phyloP scores from a whole-genome alignment of 2,888 invertebrate species.

The Drosophila buzzatii region DNA sequence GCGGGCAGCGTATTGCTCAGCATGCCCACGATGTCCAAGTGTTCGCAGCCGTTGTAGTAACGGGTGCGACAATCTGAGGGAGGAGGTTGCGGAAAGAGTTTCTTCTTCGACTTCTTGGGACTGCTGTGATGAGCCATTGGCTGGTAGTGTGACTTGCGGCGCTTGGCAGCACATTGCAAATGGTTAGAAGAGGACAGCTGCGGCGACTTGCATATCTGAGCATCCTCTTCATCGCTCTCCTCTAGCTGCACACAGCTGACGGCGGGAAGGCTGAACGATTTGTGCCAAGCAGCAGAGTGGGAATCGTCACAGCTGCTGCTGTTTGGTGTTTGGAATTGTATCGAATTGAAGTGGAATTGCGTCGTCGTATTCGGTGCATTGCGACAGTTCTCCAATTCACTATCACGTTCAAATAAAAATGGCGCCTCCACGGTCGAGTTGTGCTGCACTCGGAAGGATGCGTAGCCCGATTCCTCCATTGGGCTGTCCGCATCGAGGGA shows the following conservation, averaged over 20 bases:
- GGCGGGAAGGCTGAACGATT: conserved; percentile 21
- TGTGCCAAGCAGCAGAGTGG: conserved; percentile 21
- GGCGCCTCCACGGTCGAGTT: conserved; percentile 76
- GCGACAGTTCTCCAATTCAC: conserved; percentile 65
- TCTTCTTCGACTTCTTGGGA: conserved; percentile 72
- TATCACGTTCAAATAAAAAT: conserved; percentile 63
- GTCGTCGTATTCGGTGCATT: conserved; percentile 54
- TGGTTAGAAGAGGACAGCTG: conserved; percentile 21
- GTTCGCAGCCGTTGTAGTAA: conserved; percentile 63
- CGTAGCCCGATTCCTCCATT: conserved; percentile 73
- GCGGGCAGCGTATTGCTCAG: conserved; percentile 57
- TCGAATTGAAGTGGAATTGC: conserved; percentile 16
- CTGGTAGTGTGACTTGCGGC: conserved; percentile 52
- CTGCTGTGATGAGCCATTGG: conserved; percentile 52
- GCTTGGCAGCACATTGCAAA: conserved; percentile 37
- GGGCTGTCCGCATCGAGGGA: conserved; percentile 46
- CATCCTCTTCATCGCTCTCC: conserved; percentile 23
- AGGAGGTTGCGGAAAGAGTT: conserved; percentile 51
- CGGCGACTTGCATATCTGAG: conserved; percentile 37
- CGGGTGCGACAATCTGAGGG: conserved; percentile 43
- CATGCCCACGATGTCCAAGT: conserved; percentile 63
- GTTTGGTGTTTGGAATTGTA: conserved; percentile 58
- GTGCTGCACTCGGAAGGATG: conserved; percentile 63
- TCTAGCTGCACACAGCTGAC: conserved; percentile 13
- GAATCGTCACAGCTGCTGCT: conserved; percentile 8